Base-by-base conservation (phyloP, 1,140 invertebrate species). In the Chlorops oryzae region DNA sequence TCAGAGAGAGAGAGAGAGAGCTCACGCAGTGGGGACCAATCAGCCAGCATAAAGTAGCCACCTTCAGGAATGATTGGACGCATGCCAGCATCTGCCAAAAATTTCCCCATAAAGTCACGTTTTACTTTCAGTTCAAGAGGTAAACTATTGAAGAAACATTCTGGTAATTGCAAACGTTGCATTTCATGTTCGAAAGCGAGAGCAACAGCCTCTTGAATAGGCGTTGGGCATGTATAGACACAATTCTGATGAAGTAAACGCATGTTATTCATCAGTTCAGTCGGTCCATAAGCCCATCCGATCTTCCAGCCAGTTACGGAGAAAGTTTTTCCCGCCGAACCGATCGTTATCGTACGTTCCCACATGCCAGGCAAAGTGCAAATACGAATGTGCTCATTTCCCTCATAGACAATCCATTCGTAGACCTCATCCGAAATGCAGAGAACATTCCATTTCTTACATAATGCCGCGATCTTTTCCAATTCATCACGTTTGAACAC, bases 341-440 rank as follows among this genome's bases (percentile, higher is more conserved):
- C 94, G 61, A 99, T 86, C 0, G 96, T 98, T 18, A 99, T 86
- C 0, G 96, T 99, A 46, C 96, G 80, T 51, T 98, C 92, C 86
- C 91, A 99, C 96, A 99, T 99, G 5, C 78, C 92, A 13, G 96
- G 93, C 9, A 98, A 69, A 1, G 90, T 87, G n/a, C 88, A 88
- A 51, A 97, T 96, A 65, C 92, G 80, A 50, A 95, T 81, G 74
- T 98, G 96, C 67, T 92, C 78, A 37, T 82, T 76, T 1, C 86
- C 86, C 63, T 88, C 81, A 66, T 90, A 98, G 17, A 93, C 86
- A 59, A 99, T 81, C 90, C 93, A 98, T 74, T 99, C 96, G 58
- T 99, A 99, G 2, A 99, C 96, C 74, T 99, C 96, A 75, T 99
- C 96, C 6, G 91, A 86, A 18, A 99, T 75, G 48, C 92, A 93